Evolutionary conservation across 2,797 vertebrate genomes (phyloP).

Genomic region (Diplodus sargus): DNA sequence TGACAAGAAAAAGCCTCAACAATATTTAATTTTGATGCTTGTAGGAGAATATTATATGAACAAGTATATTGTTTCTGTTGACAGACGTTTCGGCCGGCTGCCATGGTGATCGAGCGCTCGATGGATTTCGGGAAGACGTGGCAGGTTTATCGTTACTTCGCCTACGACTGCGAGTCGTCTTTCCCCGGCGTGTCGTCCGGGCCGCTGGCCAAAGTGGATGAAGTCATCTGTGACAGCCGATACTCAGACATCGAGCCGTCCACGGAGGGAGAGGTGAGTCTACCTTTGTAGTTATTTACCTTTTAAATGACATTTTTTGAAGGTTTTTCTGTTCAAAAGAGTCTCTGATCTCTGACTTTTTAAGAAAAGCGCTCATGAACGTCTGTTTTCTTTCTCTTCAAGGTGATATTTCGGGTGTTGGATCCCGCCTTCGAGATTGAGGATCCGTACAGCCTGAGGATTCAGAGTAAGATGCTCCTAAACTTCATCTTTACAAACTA

Average conservation of each 20-base stretch:
- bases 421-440: constrained; percentile 82
- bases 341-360: background rate
- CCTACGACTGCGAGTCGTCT: constrained; percentile 89
- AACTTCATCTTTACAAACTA: background rate
- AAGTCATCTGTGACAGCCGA: constrained; percentile 94
- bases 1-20: background rate
- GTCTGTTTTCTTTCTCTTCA: background rate
- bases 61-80: background rate
- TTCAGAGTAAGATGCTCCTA: constrained; percentile 79
- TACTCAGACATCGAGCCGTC: constrained; percentile 98
- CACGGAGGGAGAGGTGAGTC: constrained; percentile 92
- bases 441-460: constrained; percentile 83
- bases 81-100: constrained; percentile 95
- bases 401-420: constrained; percentile 85
- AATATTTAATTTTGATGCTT: too few relatives aligned
- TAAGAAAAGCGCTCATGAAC: background rate
- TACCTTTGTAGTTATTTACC: background rate
- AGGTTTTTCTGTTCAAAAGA: background rate
- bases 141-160: constrained; percentile 96
- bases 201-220: constrained; percentile 92
- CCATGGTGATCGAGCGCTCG: constrained; percentile 97
- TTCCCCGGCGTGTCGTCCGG: constrained; percentile 89
- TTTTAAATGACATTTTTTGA: background rate
- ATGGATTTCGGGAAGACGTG: constrained; percentile 93
- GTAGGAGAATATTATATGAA: too few relatives aligned